Evolutionary conservation across 2,888 invertebrate genomes (phyloP).

Genomic region (Apomyelois bistriatella): DNA sequence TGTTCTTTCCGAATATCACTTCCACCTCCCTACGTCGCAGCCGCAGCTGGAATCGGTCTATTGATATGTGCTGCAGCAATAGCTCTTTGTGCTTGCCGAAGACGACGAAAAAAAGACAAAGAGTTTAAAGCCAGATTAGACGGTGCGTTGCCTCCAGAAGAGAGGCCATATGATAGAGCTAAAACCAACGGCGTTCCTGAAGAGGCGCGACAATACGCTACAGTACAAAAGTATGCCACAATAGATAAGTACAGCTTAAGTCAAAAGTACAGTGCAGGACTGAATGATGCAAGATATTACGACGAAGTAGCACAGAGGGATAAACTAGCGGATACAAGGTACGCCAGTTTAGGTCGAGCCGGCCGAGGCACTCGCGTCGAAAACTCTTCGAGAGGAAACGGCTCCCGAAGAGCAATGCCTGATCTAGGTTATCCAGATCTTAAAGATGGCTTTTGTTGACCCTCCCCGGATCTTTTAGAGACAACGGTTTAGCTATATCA

Average conservation of each 20-base stretch:
- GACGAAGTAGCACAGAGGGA: conserved; percentile 75
- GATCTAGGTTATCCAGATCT: conserved; percentile 80
- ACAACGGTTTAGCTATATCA: conserved; percentile 59
- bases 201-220: conserved; percentile 66
- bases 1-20: conserved; percentile 85
- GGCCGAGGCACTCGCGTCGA: conserved; percentile 62
- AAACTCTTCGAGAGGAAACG: conserved; percentile 55
- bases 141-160: conserved; percentile 78
- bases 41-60: conserved; percentile 82
- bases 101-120: conserved; percentile 80
- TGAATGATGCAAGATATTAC: conserved; percentile 76
- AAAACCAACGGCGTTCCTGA: conserved; percentile 72
- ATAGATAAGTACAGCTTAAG: conserved; percentile 78
- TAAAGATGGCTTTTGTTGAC: conserved; percentile 88
- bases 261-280: conserved; percentile 75
- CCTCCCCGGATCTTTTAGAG: conserved; percentile 73
- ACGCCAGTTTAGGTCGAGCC: conserved; percentile 71
- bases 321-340: conserved; percentile 73
- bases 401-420: conserved; percentile 67
- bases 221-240: conserved; percentile 76
- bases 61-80: conserved; percentile 80
- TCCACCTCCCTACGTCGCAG: conserved; percentile 83
- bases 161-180: conserved; percentile 81
- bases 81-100: conserved; percentile 81
- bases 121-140: conserved; percentile 81